Base-by-base conservation (phyloP, 2,797 vertebrate species). In the Phoxinus dragarum region DNA sequence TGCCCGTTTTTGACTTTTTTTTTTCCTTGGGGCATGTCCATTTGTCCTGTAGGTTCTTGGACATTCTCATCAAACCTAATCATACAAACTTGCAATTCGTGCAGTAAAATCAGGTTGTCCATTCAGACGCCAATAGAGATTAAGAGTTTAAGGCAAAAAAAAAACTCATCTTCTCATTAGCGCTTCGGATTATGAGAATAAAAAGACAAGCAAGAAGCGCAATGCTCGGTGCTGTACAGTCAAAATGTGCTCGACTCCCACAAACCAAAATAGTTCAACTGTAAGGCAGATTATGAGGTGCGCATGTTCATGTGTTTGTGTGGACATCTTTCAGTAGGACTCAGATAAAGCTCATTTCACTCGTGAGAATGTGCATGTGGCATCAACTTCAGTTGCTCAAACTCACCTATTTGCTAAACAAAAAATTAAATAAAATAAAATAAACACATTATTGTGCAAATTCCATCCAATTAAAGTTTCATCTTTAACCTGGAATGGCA, bases 261-360 rank as follows among this genome's bases (percentile, higher is more conserved):
- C 83, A 84, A 84, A 79, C 49, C 40, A 47, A 59, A 79, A 47
- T 77, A 68, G 56, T 72, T 23, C 6, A 71, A 80, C 72, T 78
- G 49, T 86, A 88, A 88, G 85, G 85, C 85, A 84, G 31, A 79
- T 42, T 84, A 86, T 27, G 16, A 76, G 27, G 80, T 71, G 54
- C 68, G 73, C 59, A 19, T 71, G 42, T 52, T 81, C 16, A 68
- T 75, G 71, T 80, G 40, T 84, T 81, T 80, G 69, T 69, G 80
- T 88, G 75, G 83, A 84, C 75, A 79, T 79, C 83, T 79, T 79
- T 84, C 75, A 47, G 66, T 72, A 79, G 52, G 23, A 52, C 73
- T 68, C 73, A 2, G 44, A 38, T 54, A 77, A 77, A 84, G 52
- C 75, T 72, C 66, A 34, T 61, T 56, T 84, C 67, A 59, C 67